phyloP scores from a whole-genome alignment of 2,888 invertebrate genomes.

The Dasypogon diadema region DNA sequence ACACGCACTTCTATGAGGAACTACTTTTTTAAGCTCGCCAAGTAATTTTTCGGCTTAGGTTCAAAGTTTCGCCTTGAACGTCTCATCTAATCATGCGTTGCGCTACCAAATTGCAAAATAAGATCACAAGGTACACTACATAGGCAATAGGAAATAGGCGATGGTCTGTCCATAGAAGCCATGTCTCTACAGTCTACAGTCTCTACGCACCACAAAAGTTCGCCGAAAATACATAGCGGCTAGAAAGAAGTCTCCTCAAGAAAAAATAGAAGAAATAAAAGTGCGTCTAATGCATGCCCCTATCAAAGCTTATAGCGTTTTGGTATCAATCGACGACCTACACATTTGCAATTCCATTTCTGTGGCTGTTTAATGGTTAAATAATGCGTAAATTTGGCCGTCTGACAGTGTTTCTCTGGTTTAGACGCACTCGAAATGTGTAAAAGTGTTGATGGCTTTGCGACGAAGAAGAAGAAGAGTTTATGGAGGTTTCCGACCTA shows the following conservation, averaged over 20 bases:
- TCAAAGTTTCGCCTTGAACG: constrained; percentile 56
- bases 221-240: too few relatives aligned
- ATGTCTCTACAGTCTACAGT: too few relatives aligned
- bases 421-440: background rate
- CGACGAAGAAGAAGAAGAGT: background rate
- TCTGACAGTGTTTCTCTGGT: too few relatives aligned
- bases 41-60: constrained; percentile 43
- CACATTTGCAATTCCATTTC: background rate
- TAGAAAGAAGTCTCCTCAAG: background rate
- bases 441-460: background rate
- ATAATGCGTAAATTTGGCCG: constrained; percentile 1
- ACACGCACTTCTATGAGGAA: background rate
- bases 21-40: background rate
- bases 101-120: constrained; percentile 44
- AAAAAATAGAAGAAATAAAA: constrained; percentile 4
- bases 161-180: too few relatives aligned
- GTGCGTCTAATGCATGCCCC: constrained; percentile 28
- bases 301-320: constrained; percentile 17
- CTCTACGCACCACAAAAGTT: background rate
- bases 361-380: background rate
- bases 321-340: background rate
- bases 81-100: constrained; percentile 54
- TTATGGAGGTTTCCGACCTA: constrained; percentile 44
- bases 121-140: constrained; percentile 5
- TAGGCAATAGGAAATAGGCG: too few relatives aligned